Conservation (phyloP, 2,888 invertebrate genomes). For the Chrysolina oricalcia region DNA sequence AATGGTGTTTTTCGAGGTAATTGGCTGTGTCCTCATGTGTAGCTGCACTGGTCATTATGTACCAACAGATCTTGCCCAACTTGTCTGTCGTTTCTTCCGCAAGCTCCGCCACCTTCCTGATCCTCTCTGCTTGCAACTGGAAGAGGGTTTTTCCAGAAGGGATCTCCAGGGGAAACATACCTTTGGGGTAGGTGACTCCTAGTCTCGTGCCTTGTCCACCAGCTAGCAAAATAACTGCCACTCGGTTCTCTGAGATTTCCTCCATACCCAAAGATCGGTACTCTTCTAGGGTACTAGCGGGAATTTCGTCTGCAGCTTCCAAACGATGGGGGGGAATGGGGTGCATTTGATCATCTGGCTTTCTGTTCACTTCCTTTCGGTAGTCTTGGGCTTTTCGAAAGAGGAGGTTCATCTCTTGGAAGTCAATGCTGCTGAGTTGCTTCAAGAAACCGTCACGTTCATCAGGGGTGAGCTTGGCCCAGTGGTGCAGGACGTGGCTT, state of each 20-base stretch:
- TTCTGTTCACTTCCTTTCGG: slow-evolving; percentile 78
- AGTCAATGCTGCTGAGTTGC: slow-evolving; percentile 62
- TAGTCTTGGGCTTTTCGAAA: slow-evolving; percentile 65
- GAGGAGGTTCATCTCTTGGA: slow-evolving; percentile 60
- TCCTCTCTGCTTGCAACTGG: slow-evolving; percentile 96
- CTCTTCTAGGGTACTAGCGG: slow-evolving; percentile 73
- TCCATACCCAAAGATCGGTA: slow-evolving; percentile 82
- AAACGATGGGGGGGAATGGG: slow-evolving; percentile 88
- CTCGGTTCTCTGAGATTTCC: slow-evolving; percentile 77
- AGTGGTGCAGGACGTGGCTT: slow-evolving; percentile 60
- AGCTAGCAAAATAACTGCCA: slow-evolving; percentile 93
- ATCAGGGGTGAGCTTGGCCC: slow-evolving; percentile 55
- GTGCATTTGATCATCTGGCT: slow-evolving; percentile 84
- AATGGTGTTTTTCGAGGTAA: slow-evolving; percentile 86
- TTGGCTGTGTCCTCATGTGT: slow-evolving; percentile 89
- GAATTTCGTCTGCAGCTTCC: slow-evolving; percentile 81
- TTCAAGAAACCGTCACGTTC: slow-evolving; percentile 56
- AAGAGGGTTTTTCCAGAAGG: slow-evolving; percentile 93
- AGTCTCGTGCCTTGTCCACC: slow-evolving; percentile 98
- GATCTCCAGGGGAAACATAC: slow-evolving; percentile 94
- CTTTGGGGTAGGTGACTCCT: slow-evolving; percentile 96
- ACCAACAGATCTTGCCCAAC: slow-evolving; percentile 81
- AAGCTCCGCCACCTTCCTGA: slow-evolving; percentile 83
- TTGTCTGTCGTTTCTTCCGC: slow-evolving; percentile 80
- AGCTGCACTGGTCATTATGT: slow-evolving; percentile 98